Evolutionary conservation across 2,888 invertebrate species (phyloP), one percentile per base, ranked within the genome.

Genomic region (Lottia gigantea): DNA sequence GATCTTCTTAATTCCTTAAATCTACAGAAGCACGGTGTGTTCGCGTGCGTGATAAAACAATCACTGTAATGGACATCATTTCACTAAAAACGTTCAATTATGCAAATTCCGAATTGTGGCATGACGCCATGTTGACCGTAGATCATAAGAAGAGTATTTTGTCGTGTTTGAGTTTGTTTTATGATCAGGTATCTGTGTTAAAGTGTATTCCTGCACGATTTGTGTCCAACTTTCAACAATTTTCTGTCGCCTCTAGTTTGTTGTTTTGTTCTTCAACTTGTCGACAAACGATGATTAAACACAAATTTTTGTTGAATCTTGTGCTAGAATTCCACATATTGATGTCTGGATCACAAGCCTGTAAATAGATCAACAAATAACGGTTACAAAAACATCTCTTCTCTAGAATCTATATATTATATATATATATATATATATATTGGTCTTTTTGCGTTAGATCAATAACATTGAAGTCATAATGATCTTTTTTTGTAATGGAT

Each of bases 31-130:
- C 55, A 23, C 23, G 55, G 23, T 19, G 55, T 55, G 23, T 55
- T 55, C 55, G 55, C 55, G 55, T 55, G 55, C 19, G 55, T 55
- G 55, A 55, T 55, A 55, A 55, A 55, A 55, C 55, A 55, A 55
- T 55, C 19, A 19, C 55, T 23, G 19, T 55, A 55, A 55, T 55
- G 55, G 19, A 19, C 55, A 55, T 23, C 55, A 55, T 55, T 55
- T 23, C 11, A 23, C 55, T 55, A 55, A 55, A 40, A 55, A 55
- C 55, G 55, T 55, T 55, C 19, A 55, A 55, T 55, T 55, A 55
- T 55, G 55, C 55, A 55, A 55, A 55, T 55, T 55, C 55, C 55
- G 23, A 19, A 55, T 19, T 55, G 19, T 55, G 55, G 19, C 55
- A 55, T 55, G 55, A 55, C 55, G 55, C 55, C 55, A 55, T 23